Conservation (phyloP, 2,797 vertebrate species). For the Caiman crocodilus region DNA sequence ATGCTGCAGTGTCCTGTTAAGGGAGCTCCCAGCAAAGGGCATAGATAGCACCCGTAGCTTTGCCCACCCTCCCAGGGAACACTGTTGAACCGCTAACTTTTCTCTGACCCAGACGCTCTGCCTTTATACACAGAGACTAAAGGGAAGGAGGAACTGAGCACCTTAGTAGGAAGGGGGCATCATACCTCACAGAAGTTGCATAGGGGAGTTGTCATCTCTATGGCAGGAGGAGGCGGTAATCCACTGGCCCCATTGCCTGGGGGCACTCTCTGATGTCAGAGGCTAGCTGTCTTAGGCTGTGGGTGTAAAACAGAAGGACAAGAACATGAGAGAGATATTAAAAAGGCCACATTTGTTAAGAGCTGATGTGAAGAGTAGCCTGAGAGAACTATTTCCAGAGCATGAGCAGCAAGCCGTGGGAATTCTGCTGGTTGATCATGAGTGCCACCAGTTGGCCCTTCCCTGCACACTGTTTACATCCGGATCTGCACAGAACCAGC, state of each 20-base stretch:
- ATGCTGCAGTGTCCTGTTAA: no score
- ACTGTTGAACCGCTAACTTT: fast-evolving
- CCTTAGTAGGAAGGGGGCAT: fast-evolving
- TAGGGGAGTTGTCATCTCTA: neutral
- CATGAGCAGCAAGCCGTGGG: no score
- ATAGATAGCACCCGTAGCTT: no score
- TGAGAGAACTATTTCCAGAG: no score
- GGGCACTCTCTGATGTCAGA: neutral
- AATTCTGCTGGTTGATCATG: no score
- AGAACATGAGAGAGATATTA: neutral
- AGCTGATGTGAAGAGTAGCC: fast-evolving
- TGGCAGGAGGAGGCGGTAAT: neutral
- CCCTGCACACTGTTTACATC: no score
- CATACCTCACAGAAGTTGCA: constrained; percentile 24
- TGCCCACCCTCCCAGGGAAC: fast-evolving
- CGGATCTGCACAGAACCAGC: no score
- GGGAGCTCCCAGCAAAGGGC: no score
- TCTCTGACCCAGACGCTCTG: neutral
- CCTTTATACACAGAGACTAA: neutral
- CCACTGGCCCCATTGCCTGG: neutral
- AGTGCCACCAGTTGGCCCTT: no score
- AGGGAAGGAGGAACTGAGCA: neutral
- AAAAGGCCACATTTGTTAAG: fast-evolving
- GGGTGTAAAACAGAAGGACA: neutral
- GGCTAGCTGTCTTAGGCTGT: neutral